Percentiles rank a stretch among this genome's conserved stretches.
Evolutionary conservation across 92 coral and sea anemone genomes (phyloP).

Genomic region (Muricea muricata): DNA sequence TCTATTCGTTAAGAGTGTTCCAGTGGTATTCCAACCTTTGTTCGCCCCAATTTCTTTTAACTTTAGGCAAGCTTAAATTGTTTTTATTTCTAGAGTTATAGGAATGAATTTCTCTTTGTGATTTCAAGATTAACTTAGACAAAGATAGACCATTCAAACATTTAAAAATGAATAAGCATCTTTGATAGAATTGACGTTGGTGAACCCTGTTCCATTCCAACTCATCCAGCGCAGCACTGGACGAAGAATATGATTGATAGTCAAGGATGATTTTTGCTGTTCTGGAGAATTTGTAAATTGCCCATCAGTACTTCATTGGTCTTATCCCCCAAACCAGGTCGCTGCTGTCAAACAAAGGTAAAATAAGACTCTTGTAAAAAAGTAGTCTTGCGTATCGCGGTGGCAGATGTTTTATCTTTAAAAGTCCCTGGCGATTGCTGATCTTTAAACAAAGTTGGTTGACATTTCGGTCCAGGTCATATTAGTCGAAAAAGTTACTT

Average conservation of each 20-base stretch:
- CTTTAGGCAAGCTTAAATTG: no score
- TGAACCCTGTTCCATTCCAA: conserved; percentile 16
- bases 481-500: no score
- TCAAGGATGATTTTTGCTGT: conserved; percentile 41
- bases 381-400: conserved; percentile 31
- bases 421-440: neutral
- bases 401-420: conserved; percentile 23
- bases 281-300: conserved; percentile 27
- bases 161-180: no score
- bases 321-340: conserved; percentile 45
- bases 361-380: neutral
- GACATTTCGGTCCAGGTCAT: conserved; percentile 32
- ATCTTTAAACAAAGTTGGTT: conserved; percentile 23
- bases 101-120: no score
- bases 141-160: neutral
- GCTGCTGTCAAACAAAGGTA: conserved; percentile 22
- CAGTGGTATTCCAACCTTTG: no score
- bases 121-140: no score
- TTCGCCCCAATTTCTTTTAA: no score
- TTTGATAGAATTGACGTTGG: conserved; percentile 13
- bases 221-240: conserved; percentile 25
- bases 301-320: conserved; percentile 4
- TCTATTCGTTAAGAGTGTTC: no score
- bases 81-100: no score
- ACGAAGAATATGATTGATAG: neutral